Base-by-base conservation (phyloP, 1,140 invertebrate genomes). In the Magallana ariakensis region DNA sequence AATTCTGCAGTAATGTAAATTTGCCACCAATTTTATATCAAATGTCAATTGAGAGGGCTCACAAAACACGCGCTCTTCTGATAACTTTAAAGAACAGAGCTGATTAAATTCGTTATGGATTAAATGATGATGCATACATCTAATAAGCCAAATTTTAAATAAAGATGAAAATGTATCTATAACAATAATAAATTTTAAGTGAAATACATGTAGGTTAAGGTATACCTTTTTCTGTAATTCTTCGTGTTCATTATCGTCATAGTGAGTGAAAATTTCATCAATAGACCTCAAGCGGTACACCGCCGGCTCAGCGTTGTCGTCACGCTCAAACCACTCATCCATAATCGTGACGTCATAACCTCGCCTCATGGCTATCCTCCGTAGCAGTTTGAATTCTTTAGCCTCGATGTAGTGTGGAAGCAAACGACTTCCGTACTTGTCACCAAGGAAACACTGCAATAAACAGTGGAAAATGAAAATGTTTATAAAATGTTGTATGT, bases 311-410 rank as follows among this genome's bases (percentile, higher is more conserved):
- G 98, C 97, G 94, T 99, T 99, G 75, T 97, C 97, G 92, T 99
- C 98, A 93, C 98, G 98, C 92, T 97, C 97, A 93, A 99, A 99
- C 98, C 98, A 99, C n/a, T 96, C 97, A 92, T 99, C 98, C 80
- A 99, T 95, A 5, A 98, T 95, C 13, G 96, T 96, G 0, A 97
- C 96, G 89, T 99, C 96, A 46, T 82, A n/a, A n/a, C 86, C 88
- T 54, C 89, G 85, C 81, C 90, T 89, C 54, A 88, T 89, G 11
- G 92, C 92, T 15, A 88, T 87, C 33, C 87, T 62, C 13, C 84
- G 85, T 6, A 93, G 53, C 9, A 88, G 16, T 19, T 91, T 89
- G 82, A 91, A 93, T 75, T 93, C 92, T 54, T 80, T 84, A 7
- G 86, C 89, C 15, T 90, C 87, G 16, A 93, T 89, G 11, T 89